Percentiles rank a stretch among this genome's conserved stretches.
Evolutionary conservation across 2,888 invertebrate genomes (phyloP).

Genomic region (Andrena dorsata): DNA sequence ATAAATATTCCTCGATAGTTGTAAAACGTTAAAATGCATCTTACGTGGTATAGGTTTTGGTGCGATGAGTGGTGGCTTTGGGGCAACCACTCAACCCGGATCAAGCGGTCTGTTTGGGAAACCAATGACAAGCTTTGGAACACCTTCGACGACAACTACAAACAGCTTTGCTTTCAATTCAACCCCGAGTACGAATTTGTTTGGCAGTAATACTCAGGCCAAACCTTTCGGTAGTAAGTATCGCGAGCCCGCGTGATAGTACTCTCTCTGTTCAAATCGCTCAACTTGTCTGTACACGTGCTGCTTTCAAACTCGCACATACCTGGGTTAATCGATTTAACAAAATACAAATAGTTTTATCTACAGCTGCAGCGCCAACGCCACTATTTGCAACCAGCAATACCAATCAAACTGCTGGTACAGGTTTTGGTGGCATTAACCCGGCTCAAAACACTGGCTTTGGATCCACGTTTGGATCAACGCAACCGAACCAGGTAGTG

Average conservation of each 20-base stretch:
- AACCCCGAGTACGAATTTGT: conserved; percentile 82
- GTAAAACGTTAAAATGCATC: conserved; percentile 17
- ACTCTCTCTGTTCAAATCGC: too few relatives aligned
- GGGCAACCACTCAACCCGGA: conserved; percentile 86
- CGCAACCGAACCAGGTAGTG: conserved; percentile 82
- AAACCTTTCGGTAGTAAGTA: conserved; percentile 85
- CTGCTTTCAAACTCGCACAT: neutral
- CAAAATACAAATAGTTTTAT: conserved; percentile 51
- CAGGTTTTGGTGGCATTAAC: conserved; percentile 80
- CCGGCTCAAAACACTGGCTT: conserved; percentile 82
- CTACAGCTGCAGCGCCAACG: conserved; percentile 79
- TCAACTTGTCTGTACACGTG: too few relatives aligned
- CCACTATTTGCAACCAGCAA: conserved; percentile 82
- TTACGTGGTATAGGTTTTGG: conserved; percentile 85
- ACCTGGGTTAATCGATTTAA: neutral
- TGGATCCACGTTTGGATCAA: conserved; percentile 82
- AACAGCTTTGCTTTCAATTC: conserved; percentile 85
- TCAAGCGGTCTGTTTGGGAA: conserved; percentile 89
- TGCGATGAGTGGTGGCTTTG: conserved; percentile 85
- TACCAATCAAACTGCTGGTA: conserved; percentile 80
- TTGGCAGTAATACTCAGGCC: conserved; percentile 83
- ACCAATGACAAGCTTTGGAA: conserved; percentile 88
- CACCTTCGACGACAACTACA: conserved; percentile 85
- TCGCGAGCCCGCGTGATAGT: neutral
- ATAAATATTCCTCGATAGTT: conserved; percentile 14